Evolutionary conservation across 2,797 vertebrate genomes (phyloP).

Genomic region (Poecilia velifera): DNA sequence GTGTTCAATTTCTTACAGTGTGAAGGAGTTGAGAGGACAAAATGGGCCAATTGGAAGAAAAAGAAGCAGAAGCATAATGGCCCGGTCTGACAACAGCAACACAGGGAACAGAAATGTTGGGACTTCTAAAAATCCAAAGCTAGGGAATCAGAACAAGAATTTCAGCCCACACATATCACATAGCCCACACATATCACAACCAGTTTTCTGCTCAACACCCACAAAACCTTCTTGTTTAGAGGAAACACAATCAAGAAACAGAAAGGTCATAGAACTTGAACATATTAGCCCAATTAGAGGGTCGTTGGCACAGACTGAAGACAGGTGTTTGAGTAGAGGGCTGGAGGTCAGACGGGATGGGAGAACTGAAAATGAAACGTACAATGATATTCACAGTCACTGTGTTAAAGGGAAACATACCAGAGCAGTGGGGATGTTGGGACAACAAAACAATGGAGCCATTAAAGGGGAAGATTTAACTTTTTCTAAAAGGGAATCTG

Average conservation of each 20-base stretch:
- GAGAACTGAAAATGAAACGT: conserved; percentile 21
- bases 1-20: conserved; percentile 72
- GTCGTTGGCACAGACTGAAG: conserved; percentile 22
- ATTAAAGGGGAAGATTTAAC: not conserved
- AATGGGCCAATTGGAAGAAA: conserved; percentile 49
- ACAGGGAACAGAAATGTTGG: conserved; percentile 19
- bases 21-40: conserved; percentile 89
- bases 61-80: conserved; percentile 58
- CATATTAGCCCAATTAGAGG: conserved; percentile 73
- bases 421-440: conserved; percentile 59
- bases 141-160: conserved; percentile 35
- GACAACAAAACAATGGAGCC: conserved; percentile 39
- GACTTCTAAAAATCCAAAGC: conserved; percentile 83
- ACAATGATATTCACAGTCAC: conserved; percentile 2
- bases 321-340: conserved; percentile 1
- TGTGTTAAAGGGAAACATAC: conserved; percentile 8
- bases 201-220: conserved; percentile 79
- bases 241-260: conserved; percentile 6
- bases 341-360: not conserved
- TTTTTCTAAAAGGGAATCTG: conserved; percentile 17
- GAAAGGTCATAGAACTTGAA: conserved; percentile 43
- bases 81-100: conserved; percentile 50
- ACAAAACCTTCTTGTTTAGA: conserved; percentile 48
- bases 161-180: conserved; percentile 47
- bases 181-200: conserved; percentile 42